Evolutionary conservation across 2,113 vertebrate species (phyloP).

Genomic region (Pelodiscus sinensis): DNA sequence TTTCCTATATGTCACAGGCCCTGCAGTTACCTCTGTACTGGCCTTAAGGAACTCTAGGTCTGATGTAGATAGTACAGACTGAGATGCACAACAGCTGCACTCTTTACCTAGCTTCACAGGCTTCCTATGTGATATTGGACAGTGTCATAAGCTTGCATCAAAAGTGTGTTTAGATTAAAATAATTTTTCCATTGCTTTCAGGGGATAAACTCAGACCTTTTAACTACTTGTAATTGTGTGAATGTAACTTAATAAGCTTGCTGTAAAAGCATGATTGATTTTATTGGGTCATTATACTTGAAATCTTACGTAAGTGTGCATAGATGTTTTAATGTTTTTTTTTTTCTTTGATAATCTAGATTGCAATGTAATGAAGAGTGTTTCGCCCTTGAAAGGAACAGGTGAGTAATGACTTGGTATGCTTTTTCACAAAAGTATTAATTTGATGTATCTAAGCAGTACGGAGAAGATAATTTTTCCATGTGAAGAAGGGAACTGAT

Average conservation of each 20-base stretch:
- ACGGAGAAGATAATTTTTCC: not conserved
- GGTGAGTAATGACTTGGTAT: slow-evolving; percentile 72
- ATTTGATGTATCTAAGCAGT: not conserved
- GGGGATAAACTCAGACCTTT: not conserved
- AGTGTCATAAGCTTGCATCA: not conserved
- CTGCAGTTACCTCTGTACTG: not conserved
- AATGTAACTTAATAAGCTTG: not conserved
- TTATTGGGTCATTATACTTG: not conserved
- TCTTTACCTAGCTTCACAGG: not conserved
- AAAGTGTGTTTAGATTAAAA: not conserved
- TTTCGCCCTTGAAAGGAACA: slow-evolving; percentile 92
- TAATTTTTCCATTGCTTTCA: not conserved
- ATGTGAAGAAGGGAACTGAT: not conserved
- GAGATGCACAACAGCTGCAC: not conserved
- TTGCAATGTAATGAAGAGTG: slow-evolving; percentile 96
- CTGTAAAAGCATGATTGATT: not conserved
- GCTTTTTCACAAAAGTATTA: not conserved
- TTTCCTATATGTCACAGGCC: not conserved
- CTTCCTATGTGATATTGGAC: not conserved
- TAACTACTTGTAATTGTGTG: not conserved
- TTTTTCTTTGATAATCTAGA: slow-evolving; percentile 77
- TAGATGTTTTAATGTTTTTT: not conserved
- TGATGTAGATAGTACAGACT: not conserved
- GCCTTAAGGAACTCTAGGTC: not conserved
- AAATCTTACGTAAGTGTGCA: not conserved